Evolutionary conservation across 2,888 invertebrate species (phyloP).

Genomic region (Anthrax anthrax): DNA sequence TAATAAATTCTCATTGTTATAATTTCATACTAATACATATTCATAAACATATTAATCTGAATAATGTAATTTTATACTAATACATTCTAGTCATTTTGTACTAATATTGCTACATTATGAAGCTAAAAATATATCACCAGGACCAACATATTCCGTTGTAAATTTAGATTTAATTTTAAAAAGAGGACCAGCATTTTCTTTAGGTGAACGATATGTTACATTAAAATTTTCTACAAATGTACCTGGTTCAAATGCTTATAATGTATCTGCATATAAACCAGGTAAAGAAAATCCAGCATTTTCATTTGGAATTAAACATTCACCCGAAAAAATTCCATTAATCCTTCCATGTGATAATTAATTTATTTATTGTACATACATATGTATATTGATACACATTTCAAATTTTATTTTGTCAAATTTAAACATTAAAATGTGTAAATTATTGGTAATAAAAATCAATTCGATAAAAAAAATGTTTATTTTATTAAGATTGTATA

Average conservation of each 20-base stretch:
- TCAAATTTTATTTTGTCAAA: too few species aligned
- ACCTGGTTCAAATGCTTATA: slow-evolving; percentile 26
- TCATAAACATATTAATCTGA: too few species aligned
- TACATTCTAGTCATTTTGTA: too few species aligned
- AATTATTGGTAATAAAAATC: too few species aligned
- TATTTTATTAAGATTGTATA: too few species aligned
- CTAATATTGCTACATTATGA: too few species aligned
- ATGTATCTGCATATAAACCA: slow-evolving; percentile 24
- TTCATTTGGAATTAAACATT: slow-evolving; percentile 28
- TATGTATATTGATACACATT: too few species aligned
- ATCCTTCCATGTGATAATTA: slow-evolving; percentile 28
- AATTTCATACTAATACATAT: too few species aligned
- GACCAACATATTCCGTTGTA: slow-evolving; percentile 25
- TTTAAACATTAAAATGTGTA: too few species aligned
- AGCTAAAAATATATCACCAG: slow-evolving; percentile 19
- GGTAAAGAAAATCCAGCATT: slow-evolving; percentile 22
- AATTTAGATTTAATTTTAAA: slow-evolving; percentile 17
- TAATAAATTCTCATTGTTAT: too few species aligned
- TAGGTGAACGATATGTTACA: slow-evolving; percentile 14
- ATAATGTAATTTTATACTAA: too few species aligned
- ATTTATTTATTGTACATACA: background rate
- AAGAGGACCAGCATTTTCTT: slow-evolving; percentile 22
- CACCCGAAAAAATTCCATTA: slow-evolving; percentile 26
- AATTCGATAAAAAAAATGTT: too few species aligned
- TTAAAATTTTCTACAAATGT: slow-evolving; percentile 12